These are phyloP conservation scores for Phataginus tricuspis DNA, from an alignment of 2,797 vertebrate genomes.

Conservation along the genomic window DNA sequence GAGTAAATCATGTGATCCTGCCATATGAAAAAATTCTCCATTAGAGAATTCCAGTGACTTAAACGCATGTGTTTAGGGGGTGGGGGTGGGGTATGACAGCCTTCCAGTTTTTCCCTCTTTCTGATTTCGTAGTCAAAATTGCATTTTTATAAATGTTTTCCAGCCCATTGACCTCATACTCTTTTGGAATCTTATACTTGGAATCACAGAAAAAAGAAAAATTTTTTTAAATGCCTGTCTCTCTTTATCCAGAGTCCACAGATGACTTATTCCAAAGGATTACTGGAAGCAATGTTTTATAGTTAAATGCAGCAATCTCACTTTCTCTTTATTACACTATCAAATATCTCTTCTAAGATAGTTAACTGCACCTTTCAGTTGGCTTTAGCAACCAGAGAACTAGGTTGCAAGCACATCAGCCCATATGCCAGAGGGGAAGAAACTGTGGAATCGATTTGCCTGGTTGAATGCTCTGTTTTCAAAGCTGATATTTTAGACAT, in stretches of 20 bases:
- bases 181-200: background rate
- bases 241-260: background rate
- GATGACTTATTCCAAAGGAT: background rate
- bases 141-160: background rate
- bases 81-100: background rate
- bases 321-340: background rate
- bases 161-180: background rate
- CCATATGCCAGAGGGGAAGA: background rate
- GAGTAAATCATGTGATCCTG: background rate
- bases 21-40: background rate
- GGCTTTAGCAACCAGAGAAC: background rate
- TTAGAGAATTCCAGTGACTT: background rate
- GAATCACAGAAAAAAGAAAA: background rate
- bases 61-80: background rate
- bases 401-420: background rate
- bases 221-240: background rate
- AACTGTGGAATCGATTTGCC: background rate
- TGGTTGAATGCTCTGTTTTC: background rate
- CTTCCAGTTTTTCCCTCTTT: background rate
- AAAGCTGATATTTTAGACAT: background rate
- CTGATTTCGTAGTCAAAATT: background rate
- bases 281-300: background rate
- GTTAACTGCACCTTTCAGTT: background rate
- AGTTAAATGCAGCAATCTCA: background rate
- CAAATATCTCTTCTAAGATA: background rate